These are phyloP conservation scores for Nycticebus coucang DNA, from an alignment of 2,113 vertebrate species.

Conservation along the genomic window DNA sequence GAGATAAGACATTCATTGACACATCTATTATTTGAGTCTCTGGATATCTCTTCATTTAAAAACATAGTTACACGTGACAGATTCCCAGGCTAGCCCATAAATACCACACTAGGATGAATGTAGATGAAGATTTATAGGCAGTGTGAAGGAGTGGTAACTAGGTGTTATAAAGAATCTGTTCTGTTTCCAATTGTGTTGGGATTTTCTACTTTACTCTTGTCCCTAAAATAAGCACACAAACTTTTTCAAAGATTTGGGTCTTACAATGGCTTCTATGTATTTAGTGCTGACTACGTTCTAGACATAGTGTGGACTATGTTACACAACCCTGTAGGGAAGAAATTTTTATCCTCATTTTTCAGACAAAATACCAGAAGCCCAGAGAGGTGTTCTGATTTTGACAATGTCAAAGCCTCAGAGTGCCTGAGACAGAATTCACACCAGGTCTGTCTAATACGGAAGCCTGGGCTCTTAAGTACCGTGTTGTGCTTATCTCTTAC, in stretches of 20 bases:
- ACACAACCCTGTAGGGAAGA: not conserved
- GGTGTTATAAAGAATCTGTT: not conserved
- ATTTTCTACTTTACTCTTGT: not conserved
- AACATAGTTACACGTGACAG: not conserved
- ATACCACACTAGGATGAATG: not conserved
- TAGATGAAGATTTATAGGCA: not conserved
- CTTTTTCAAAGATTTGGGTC: not conserved
- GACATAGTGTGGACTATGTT: not conserved
- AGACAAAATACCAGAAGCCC: not conserved
- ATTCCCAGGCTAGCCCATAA: not conserved
- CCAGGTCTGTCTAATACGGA: not conserved
- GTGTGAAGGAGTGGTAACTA: not conserved
- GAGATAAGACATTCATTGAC: not conserved
- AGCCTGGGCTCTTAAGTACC: not conserved
- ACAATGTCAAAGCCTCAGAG: not conserved
- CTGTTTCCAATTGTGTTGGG: not conserved
- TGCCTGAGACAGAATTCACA: not conserved
- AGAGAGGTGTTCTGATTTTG: not conserved
- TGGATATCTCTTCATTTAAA: constrained; percentile 1
- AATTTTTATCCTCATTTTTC: not conserved
- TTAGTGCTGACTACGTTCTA: not conserved
- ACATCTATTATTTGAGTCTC: not conserved
- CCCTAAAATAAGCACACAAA: constrained; percentile 1
- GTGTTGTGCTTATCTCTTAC: not conserved
- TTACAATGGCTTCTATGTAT: not conserved